Percentiles rank a stretch among this genome's conserved stretches.
phyloP scores from a whole-genome alignment of 2,113 vertebrate species.

The Acanthochromis polyacanthus region DNA sequence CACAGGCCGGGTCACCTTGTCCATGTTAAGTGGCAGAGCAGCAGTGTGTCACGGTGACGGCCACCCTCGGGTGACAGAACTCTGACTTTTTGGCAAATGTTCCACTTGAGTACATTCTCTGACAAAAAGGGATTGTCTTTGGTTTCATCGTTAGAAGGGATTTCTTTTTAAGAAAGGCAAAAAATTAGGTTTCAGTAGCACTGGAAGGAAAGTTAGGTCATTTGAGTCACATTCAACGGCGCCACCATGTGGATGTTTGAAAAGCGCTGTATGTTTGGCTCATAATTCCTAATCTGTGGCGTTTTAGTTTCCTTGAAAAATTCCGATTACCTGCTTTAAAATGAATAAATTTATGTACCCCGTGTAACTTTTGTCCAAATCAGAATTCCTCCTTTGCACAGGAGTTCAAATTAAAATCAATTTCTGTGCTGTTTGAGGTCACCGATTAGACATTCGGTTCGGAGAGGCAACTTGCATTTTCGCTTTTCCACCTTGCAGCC shows the following conservation, averaged over 20 bases:
- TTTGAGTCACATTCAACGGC: background rate
- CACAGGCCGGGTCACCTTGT: slow-evolving; percentile 70
- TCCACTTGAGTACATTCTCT: background rate
- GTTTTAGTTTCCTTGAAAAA: background rate
- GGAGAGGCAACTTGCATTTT: too few relatives aligned
- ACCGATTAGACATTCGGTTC: too few relatives aligned
- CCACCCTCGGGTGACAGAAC: background rate
- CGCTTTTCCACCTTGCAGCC: too few relatives aligned
- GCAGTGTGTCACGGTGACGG: background rate
- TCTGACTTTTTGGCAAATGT: background rate
- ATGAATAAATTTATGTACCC: too few relatives aligned
- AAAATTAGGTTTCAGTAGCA: too few relatives aligned
- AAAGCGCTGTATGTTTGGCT: background rate
- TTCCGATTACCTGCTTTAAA: background rate
- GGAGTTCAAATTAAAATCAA: too few relatives aligned
- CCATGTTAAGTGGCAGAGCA: slow-evolving; percentile 20
- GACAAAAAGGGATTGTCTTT: background rate
- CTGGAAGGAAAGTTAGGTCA: too few relatives aligned
- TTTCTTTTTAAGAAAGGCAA: too few relatives aligned
- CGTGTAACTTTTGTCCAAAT: too few relatives aligned
- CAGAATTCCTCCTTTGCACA: too few relatives aligned
- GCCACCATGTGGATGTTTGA: slow-evolving; percentile 3
- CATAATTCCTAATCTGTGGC: background rate
- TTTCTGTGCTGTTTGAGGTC: too few relatives aligned
- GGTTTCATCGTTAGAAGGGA: background rate